Conservation (phyloP, 2,113 vertebrate genomes). For the Solea solea region DNA sequence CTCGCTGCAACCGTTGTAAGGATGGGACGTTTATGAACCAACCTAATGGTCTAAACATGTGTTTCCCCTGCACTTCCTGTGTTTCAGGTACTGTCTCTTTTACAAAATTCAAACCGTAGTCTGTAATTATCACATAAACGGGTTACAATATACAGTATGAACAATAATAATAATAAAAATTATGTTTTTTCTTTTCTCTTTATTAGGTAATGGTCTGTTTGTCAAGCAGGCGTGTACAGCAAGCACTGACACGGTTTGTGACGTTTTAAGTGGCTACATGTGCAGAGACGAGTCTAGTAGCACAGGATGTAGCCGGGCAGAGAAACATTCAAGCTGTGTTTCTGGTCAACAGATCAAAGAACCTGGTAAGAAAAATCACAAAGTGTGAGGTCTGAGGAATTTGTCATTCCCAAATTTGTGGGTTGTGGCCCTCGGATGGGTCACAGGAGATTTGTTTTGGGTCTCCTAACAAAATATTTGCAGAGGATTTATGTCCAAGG, state of each 20-base stretch:
- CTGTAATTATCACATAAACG: not conserved
- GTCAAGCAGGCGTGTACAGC: not conserved
- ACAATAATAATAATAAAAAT: not conserved
- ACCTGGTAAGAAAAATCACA: constrained; percentile 26
- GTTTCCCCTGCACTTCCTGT: constrained; percentile 46
- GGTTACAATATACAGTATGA: not conserved
- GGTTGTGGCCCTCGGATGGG: too few species aligned
- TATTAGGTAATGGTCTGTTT: constrained; percentile 28
- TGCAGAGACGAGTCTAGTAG: not conserved
- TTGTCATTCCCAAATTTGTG: too few species aligned
- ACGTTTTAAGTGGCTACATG: not conserved
- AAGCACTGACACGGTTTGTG: constrained; percentile 16
- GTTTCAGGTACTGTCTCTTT: constrained; percentile 17
- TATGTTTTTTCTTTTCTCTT: not conserved
- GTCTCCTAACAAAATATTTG: too few species aligned
- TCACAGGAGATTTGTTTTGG: too few species aligned
- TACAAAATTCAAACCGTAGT: not conserved
- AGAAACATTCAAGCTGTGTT: not conserved
- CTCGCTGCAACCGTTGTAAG: constrained; percentile 12
- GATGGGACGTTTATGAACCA: constrained; percentile 37
- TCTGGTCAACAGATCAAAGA: constrained; percentile 25
- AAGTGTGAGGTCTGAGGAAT: too few species aligned
- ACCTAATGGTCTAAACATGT: constrained; percentile 18
- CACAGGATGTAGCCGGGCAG: constrained; percentile 5
- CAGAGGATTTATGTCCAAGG: too few species aligned